These are phyloP conservation scores for Diachrysia chrysitis DNA, from an alignment of 2,888 invertebrate species.

Conservation along the genomic window DNA sequence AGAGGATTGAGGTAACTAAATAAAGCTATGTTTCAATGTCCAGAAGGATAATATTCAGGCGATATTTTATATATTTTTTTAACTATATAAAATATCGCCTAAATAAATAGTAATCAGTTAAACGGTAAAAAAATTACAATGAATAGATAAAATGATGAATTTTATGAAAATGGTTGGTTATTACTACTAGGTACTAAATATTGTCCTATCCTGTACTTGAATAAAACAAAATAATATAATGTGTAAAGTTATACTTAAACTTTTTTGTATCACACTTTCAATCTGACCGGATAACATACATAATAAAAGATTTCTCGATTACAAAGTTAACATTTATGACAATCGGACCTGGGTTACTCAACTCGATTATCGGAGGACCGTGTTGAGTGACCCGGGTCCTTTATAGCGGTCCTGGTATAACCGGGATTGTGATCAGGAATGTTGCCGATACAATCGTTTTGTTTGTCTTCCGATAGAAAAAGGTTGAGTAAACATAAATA, in stretches of 20 bases:
- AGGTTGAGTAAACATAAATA: conserved; percentile 1
- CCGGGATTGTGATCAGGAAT: conserved; percentile 43
- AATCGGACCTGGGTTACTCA: conserved; percentile 40
- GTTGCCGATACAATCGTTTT: conserved; percentile 42
- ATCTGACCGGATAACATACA: background rate
- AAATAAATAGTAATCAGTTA: too few relatives aligned
- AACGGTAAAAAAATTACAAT: too few relatives aligned
- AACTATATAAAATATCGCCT: too few relatives aligned
- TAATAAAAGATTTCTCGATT: background rate
- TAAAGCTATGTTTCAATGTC: background rate
- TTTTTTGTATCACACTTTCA: background rate
- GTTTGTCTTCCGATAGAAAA: conserved; percentile 4
- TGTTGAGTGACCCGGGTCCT: conserved; percentile 47
- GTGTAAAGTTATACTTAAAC: too few relatives aligned
- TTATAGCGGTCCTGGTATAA: conserved; percentile 51
- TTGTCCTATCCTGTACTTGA: too few relatives aligned
- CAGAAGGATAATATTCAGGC: too few relatives aligned
- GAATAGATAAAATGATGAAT: too few relatives aligned
- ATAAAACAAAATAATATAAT: too few relatives aligned
- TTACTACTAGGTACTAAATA: too few relatives aligned
- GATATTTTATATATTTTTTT: too few relatives aligned
- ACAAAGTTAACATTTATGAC: conserved; percentile 2
- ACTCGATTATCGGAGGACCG: conserved; percentile 55
- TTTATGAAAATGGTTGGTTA: too few relatives aligned
- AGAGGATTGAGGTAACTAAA: background rate